Evolutionary conservation across 35 echinoderm and acorn worm species (phyloP).

Genomic region (Amphiura filiformis): DNA sequence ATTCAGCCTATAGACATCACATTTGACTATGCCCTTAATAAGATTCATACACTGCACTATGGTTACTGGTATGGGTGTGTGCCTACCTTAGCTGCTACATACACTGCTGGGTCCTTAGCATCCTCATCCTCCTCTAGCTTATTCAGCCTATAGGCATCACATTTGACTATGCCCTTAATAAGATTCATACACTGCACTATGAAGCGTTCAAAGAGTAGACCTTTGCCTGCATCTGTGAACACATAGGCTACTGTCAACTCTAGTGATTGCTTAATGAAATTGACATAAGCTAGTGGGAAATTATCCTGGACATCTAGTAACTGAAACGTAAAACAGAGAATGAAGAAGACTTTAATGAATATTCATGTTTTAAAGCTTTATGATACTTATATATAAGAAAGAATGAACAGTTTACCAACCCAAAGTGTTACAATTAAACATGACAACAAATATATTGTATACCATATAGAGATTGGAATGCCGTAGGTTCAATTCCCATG

Average conservation of each 20-base stretch:
- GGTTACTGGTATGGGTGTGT: no score
- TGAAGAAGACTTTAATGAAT: not conserved
- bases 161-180: conserved; percentile 83
- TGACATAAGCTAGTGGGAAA: conserved; percentile 76
- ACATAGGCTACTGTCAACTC: conserved; percentile 72
- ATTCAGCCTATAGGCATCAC: conserved; percentile 48
- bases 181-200: conserved; percentile 89
- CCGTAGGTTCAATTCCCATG: no score
- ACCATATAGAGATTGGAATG: no score
- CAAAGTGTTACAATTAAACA: no score
- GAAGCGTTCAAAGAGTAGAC: conserved; percentile 78
- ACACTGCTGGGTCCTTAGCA: conserved; percentile 31
- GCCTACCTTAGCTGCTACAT: conserved; percentile 84
- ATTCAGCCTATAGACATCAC: no score
- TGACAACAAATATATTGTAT: no score
- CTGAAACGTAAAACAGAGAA: conserved; percentile 34
- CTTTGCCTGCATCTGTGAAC: conserved; percentile 67
- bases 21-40: no score
- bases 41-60: no score
- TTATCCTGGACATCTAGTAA: conserved; percentile 73
- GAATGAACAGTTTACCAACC: no score
- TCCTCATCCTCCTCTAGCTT: conserved; percentile 50
- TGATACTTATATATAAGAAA: no score
- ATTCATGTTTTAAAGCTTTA: no score
- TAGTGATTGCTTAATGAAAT: conserved; percentile 75